Conservation (phyloP, 2,888 invertebrate genomes). For the Rhamphomyia laevipes region DNA sequence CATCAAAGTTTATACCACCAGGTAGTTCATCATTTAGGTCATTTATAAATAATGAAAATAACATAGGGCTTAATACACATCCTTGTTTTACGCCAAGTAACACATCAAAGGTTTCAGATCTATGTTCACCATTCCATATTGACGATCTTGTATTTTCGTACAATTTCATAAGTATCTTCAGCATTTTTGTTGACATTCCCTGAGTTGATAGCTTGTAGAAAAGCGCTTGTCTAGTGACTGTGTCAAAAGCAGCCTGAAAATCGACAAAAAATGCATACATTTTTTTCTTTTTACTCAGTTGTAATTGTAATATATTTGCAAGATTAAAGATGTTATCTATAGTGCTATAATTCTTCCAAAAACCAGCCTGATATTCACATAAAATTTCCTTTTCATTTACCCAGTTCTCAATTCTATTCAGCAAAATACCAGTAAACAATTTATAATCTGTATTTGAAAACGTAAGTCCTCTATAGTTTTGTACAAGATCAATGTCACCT, state of each 20-base stretch:
- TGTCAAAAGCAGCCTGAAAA: neutral
- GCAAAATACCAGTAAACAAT: neutral
- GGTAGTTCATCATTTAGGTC: too few species aligned
- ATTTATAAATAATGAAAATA: neutral
- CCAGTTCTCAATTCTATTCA: neutral
- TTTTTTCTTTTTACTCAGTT: neutral
- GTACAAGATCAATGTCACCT: neutral
- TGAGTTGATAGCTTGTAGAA: neutral
- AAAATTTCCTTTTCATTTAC: neutral
- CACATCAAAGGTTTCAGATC: neutral
- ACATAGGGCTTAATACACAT: neutral
- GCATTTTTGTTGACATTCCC: neutral
- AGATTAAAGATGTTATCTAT: neutral
- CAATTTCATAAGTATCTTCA: neutral
- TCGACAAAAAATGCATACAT: neutral
- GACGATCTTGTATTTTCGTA: neutral
- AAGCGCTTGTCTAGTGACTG: neutral
- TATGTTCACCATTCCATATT: neutral
- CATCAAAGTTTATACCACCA: too few species aligned
- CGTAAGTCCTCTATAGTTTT: neutral
- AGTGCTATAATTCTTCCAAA: neutral
- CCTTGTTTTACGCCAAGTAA: neutral
- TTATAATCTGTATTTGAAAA: neutral
- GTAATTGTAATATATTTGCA: neutral
- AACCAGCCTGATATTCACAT: neutral